Conservation (phyloP, 2,113 vertebrate genomes). For the Lampris incognitus region DNA sequence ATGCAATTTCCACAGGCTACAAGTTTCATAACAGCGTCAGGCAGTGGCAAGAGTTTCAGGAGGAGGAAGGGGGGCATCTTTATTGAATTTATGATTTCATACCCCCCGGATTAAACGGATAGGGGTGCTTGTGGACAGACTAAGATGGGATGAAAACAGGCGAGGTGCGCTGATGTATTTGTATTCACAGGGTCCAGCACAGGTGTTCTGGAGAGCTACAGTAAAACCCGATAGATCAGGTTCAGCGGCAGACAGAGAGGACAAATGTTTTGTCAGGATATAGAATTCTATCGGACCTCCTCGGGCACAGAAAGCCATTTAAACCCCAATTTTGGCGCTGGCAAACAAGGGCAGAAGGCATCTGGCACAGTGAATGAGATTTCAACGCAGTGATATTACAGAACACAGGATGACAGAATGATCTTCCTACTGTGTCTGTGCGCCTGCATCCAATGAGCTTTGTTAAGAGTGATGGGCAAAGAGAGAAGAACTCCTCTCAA, state of each 20-base stretch:
- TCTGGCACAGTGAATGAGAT: slow-evolving; percentile 37
- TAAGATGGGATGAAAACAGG: slow-evolving; percentile 29
- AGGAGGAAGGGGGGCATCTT: slow-evolving; percentile 19
- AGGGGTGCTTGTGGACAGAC: slow-evolving; percentile 1
- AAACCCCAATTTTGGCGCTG: slow-evolving; percentile 43
- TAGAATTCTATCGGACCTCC: slow-evolving; percentile 57
- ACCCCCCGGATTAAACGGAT: slow-evolving; percentile 38
- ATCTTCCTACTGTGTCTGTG: background rate
- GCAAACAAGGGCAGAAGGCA: slow-evolving; percentile 56
- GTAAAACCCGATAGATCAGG: slow-evolving; percentile 60
- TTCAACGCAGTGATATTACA: slow-evolving; percentile 28
- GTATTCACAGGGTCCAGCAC: slow-evolving; percentile 51
- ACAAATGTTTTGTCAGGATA: slow-evolving; percentile 68
- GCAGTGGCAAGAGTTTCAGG: background rate
- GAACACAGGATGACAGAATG: slow-evolving; percentile 25
- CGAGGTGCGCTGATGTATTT: slow-evolving; percentile 49
- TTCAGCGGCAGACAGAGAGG: slow-evolving; percentile 42
- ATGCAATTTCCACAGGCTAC: background rate
- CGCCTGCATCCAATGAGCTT: background rate
- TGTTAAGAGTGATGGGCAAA: slow-evolving; percentile 1
- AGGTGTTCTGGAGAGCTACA: slow-evolving; percentile 50
- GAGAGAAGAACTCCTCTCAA: slow-evolving; percentile 24
- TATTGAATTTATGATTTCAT: slow-evolving; percentile 44
- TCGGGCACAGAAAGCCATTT: slow-evolving; percentile 52
- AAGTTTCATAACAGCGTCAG: slow-evolving; percentile 29